phyloP scores from a whole-genome alignment of 2,888 invertebrate genomes.

The Drosophila lacicola region DNA sequence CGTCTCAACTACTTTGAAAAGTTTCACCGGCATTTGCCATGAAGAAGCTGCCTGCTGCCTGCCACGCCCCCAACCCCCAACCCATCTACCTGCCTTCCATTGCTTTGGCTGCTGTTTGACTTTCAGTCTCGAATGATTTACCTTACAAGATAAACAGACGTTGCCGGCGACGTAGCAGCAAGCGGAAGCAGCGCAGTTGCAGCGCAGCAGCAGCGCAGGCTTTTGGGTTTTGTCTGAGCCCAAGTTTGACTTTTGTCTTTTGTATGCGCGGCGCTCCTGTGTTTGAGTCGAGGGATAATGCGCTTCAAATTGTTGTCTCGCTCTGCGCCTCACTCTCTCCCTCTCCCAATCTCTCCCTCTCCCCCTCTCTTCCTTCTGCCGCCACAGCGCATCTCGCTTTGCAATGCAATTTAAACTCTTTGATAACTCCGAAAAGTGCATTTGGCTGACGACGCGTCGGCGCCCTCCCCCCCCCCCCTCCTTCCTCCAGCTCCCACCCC shows the following conservation, averaged over 20 bases:
- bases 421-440: slow-evolving; percentile 79
- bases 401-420: slow-evolving; percentile 81
- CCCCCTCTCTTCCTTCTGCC: background rate
- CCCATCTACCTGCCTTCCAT: slow-evolving; percentile 9
- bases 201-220: slow-evolving; percentile 26
- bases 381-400: slow-evolving; percentile 50
- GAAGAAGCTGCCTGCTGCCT: background rate
- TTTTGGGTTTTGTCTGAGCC: slow-evolving; percentile 60
- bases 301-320: slow-evolving; percentile 75
- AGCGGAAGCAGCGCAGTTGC: slow-evolving; percentile 1
- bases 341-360: background rate
- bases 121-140: slow-evolving; percentile 81
- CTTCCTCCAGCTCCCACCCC: background rate
- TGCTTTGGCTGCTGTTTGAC: slow-evolving; percentile 67
- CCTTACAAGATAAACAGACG: slow-evolving; percentile 77
- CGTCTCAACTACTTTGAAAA: slow-evolving; percentile 78
- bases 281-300: slow-evolving; percentile 63
- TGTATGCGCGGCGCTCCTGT: slow-evolving; percentile 22
- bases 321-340: background rate
- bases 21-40: slow-evolving; percentile 42
- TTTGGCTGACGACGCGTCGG: slow-evolving; percentile 72
- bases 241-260: slow-evolving; percentile 80
- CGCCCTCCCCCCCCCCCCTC: background rate
- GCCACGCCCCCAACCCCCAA: background rate
- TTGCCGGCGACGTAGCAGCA: slow-evolving; percentile 14